Evolutionary conservation across 2,888 invertebrate species (phyloP).

Genomic region (Drosophila demipolita): DNA sequence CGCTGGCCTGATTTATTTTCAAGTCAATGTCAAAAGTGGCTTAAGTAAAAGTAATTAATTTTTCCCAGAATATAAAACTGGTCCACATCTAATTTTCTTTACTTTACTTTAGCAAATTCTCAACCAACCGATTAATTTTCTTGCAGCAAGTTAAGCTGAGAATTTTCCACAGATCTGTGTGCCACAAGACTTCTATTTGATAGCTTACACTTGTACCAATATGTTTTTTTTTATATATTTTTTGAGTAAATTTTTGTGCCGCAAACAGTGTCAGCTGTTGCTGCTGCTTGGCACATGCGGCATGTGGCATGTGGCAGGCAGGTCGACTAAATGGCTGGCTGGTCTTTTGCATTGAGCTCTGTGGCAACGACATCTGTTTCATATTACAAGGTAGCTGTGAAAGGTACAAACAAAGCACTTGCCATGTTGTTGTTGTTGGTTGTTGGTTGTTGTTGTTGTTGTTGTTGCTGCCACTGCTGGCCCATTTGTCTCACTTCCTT

Average conservation of each 20-base stretch:
- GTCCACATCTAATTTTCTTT: too few relatives aligned
- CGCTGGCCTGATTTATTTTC: background rate
- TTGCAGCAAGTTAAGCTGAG: background rate
- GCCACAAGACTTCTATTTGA: slow-evolving; percentile 9
- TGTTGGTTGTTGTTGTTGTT: slow-evolving; percentile 20
- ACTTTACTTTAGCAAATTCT: background rate
- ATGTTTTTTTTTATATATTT: background rate
- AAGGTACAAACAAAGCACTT: slow-evolving; percentile 50
- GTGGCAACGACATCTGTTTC: slow-evolving; percentile 61
- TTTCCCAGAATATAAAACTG: background rate
- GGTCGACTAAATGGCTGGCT: slow-evolving; percentile 23
- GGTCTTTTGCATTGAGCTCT: slow-evolving; percentile 27
- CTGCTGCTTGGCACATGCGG: slow-evolving; percentile 15
- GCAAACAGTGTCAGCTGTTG: slow-evolving; percentile 36
- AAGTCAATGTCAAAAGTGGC: too few relatives aligned
- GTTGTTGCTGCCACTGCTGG: slow-evolving; percentile 38
- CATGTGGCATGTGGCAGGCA: slow-evolving; percentile 75
- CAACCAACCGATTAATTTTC: background rate
- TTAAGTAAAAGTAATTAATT: background rate
- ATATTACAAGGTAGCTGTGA: slow-evolving; percentile 67
- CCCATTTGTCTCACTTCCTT: slow-evolving; percentile 80
- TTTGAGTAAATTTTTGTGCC: slow-evolving; percentile 1
- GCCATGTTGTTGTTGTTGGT: slow-evolving; percentile 24
- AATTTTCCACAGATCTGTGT: slow-evolving; percentile 8
- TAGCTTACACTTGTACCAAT: slow-evolving; percentile 26